Conservation (phyloP, 2,797 vertebrate species). For the Leptatherina wallacei region DNA sequence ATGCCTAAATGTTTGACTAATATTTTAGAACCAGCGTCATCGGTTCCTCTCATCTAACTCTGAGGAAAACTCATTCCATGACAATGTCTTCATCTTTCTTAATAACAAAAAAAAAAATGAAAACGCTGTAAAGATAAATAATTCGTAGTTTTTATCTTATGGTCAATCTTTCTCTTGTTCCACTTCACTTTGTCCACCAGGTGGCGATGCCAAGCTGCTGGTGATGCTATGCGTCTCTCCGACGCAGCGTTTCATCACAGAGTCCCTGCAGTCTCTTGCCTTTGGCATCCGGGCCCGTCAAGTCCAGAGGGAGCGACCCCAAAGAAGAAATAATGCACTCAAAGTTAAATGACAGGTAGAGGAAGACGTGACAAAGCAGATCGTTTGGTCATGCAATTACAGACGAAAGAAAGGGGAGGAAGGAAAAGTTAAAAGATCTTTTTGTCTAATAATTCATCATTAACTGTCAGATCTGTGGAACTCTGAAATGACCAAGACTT, state of each 20-base stretch:
- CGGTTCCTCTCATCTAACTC: background rate
- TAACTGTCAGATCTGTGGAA: background rate
- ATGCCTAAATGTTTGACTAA: background rate
- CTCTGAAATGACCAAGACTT: background rate
- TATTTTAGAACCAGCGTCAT: background rate
- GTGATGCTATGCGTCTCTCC: constrained; percentile 89
- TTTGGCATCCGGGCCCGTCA: constrained; percentile 84
- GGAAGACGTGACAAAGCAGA: background rate
- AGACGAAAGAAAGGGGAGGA: background rate
- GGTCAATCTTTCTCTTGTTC: background rate
- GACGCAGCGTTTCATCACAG: constrained; percentile 80
- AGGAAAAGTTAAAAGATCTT: background rate
- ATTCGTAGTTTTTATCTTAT: background rate
- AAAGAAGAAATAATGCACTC: constrained; percentile 70
- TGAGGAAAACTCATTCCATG: background rate
- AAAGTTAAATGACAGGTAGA: constrained; percentile 66
- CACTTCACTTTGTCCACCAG: constrained; percentile 69
- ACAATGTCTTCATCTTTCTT: background rate
- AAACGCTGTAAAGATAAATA: no score
- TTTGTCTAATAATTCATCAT: background rate
- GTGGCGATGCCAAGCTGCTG: constrained; percentile 88
- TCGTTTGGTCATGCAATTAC: background rate
- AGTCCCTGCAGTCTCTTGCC: constrained; percentile 87
- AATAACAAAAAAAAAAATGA: no score
- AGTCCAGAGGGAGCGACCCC: constrained; percentile 78